Conservation (phyloP, 2,888 invertebrate species). For the Rotaria sp. region DNA sequence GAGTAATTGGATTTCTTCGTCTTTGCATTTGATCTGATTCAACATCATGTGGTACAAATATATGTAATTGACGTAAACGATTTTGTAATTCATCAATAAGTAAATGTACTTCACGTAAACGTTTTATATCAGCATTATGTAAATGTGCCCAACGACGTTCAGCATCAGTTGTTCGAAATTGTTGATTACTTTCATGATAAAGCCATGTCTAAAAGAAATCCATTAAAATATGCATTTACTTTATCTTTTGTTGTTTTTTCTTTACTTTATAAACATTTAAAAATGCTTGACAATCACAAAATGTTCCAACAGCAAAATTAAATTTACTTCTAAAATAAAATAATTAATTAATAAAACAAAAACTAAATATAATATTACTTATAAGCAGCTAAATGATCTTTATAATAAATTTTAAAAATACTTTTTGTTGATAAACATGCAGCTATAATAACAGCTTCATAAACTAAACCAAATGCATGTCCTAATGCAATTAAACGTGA, state of each 20-base stretch:
- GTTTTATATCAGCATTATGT: constrained; percentile 29
- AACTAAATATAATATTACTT: not conserved
- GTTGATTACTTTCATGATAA: not conserved
- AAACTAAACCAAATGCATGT: constrained; percentile 73
- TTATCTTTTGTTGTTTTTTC: too few relatives aligned
- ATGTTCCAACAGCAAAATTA: constrained; percentile 28
- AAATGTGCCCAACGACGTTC: constrained; percentile 27
- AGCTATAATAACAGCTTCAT: constrained; percentile 70
- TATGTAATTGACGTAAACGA: not conserved
- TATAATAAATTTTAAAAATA: constrained; percentile 36
- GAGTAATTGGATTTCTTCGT: not conserved
- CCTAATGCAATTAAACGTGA: constrained; percentile 78
- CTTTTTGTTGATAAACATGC: constrained; percentile 35
- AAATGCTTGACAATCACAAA: constrained; percentile 37
- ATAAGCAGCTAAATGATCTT: constrained; percentile 31
- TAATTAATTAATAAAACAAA: not conserved
- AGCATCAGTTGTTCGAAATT: constrained; percentile 11
- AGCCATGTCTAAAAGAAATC: not conserved
- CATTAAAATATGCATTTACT: not conserved
- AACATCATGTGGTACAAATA: not conserved
- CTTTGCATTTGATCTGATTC: not conserved
- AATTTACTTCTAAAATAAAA: constrained; percentile 31
- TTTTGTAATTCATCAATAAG: not conserved
- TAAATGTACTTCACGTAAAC: constrained; percentile 32
- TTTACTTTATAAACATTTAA: constrained; percentile 35